A percentile compares a stretch with the other conserved stretches of the same genome.
phyloP scores from a whole-genome alignment of 2,797 vertebrate genomes.

The Pipistrellus kuhlii region DNA sequence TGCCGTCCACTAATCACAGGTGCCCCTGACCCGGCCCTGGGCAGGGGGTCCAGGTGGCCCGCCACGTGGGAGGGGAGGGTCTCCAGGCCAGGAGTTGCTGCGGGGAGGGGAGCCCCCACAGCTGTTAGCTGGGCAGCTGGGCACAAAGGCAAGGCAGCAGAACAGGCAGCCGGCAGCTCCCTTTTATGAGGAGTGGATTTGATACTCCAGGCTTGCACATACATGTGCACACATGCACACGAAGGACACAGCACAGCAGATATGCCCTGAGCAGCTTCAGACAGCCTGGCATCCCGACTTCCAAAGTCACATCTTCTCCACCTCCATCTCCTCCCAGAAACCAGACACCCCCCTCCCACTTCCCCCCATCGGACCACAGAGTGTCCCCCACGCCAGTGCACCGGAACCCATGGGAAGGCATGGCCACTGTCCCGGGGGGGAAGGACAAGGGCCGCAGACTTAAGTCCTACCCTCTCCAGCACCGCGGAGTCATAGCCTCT shows the following conservation, averaged over 20 bases:
- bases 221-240: not conserved
- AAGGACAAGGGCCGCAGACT: not conserved
- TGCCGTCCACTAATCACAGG: not conserved
- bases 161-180: not conserved
- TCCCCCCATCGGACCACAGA: not conserved
- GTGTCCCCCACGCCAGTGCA: not conserved
- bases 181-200: not conserved
- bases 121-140: not conserved
- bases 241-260: not conserved
- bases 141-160: not conserved
- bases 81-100: not conserved
- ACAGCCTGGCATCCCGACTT: not conserved
- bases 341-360: not conserved
- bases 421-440: not conserved
- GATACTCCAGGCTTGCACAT: not conserved
- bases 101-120: not conserved
- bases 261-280: not conserved
- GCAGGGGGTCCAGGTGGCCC: not conserved
- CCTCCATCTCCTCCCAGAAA: not conserved
- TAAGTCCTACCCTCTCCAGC: not conserved
- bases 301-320: not conserved
- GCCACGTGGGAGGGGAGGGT: not conserved
- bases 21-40: not conserved
- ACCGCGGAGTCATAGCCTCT: rapidly evolving
- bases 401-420: not conserved